Evolutionary conservation across 2,888 invertebrate genomes (phyloP), one percentile per base, ranked within the genome.

Genomic region (Incurvaria masculella): DNA sequence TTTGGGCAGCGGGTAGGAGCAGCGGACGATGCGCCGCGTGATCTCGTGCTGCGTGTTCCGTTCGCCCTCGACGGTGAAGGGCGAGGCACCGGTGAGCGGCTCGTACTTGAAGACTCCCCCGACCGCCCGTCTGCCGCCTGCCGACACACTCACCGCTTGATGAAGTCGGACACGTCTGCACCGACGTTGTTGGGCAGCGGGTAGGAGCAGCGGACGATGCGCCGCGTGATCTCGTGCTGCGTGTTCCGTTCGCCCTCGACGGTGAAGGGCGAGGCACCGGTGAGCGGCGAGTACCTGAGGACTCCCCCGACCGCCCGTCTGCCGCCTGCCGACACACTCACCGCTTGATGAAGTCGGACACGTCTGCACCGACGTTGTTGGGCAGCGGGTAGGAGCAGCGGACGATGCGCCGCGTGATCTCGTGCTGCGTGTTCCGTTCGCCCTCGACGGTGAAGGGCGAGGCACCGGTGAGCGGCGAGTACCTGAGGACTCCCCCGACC

Each of bases 61-160:
- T 66, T 94, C 94, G 20, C 95, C 96, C 60, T 97, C 94, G 1
- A 96, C 93, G 8, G 97, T 96, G 73, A 98, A 98, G 2, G 98
- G 98, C 1, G 97, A 97, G 6, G 96, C 95, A 46, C 98, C 97
- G 0, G 97, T 97, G 47, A 98, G 76, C 41, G 98, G 83, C 73
- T 98, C 97, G 80, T 97, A 98, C 0, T 96, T 94, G 42, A 98
- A 76, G 2, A 98, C 97, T 6, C 97, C 97, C 6, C 90, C 23
- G 96, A 96, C 98, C 98, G 98, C 97, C 97, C 98, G 78, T 98
- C 98, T 5, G 97, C 97, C 45, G 95, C 92, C 89, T 94, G 80
- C 21, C 68, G 68, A 61, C 63, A 72, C n/a, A n/a, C 70, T 70
- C 39, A 78, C 76, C 67, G 76, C 56, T 66, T 78, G 50, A 79